Conservation (phyloP, 2,797 vertebrate species). For the Arnoldichthys spilopterus region DNA sequence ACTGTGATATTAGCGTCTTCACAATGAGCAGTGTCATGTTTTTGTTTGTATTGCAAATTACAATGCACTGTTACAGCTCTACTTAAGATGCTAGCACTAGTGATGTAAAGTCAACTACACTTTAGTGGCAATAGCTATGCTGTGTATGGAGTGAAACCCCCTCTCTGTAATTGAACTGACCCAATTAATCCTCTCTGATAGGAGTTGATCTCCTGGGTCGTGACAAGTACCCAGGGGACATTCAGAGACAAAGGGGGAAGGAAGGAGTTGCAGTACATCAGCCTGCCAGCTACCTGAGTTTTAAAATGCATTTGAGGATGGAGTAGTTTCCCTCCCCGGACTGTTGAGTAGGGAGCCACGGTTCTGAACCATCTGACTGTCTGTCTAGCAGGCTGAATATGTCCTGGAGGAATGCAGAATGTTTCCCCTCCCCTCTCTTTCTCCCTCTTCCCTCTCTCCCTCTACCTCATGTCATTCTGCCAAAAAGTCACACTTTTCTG, state of each 20-base stretch:
- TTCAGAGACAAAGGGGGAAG: constrained; percentile 26
- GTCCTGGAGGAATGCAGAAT: constrained; percentile 33
- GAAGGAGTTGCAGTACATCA: neutral
- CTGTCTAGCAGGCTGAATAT: constrained; percentile 24
- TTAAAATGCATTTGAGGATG: constrained; percentile 9
- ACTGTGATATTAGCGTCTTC: neutral
- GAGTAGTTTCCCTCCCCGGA: neutral
- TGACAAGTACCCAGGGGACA: constrained; percentile 48
- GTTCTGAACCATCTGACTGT: constrained; percentile 24
- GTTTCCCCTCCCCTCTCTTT: neutral
- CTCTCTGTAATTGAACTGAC: constrained; percentile 57
- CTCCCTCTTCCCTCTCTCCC: constrained; percentile 1
- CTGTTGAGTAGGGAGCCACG: constrained; percentile 3
- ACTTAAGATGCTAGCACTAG: neutral
- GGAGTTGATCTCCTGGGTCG: constrained; percentile 53
- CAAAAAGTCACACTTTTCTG: constrained; percentile 43
- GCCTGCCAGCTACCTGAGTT: constrained; percentile 13
- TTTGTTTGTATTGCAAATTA: neutral
- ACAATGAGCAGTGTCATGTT: neutral
- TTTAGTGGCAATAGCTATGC: constrained; percentile 49
- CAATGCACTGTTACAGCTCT: neutral
- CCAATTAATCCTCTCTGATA: constrained; percentile 55
- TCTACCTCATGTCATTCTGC: constrained; percentile 22
- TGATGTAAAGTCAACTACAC: constrained; percentile 37
- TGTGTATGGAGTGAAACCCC: constrained; percentile 35